phyloP scores from a whole-genome alignment of 2,113 vertebrate species.

The Marmota flaviventris region DNA sequence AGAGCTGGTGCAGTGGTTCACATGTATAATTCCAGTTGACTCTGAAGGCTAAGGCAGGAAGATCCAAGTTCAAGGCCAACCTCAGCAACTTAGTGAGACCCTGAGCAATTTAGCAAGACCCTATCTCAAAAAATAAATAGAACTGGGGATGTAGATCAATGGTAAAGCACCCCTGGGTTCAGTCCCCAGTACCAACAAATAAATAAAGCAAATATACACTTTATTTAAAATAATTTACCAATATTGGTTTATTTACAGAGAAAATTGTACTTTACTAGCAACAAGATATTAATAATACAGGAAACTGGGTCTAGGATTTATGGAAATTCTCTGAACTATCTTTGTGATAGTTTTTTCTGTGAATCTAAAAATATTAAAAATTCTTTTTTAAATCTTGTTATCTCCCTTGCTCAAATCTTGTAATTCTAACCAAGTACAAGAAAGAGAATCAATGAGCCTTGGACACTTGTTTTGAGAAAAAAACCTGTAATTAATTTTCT shows the following conservation, averaged over 20 bases:
- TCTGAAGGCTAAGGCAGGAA: too few relatives aligned
- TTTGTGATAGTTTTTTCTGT: not conserved
- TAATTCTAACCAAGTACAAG: not conserved
- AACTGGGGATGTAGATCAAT: too few relatives aligned
- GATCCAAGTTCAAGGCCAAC: too few relatives aligned
- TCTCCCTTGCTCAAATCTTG: slow-evolving; percentile 29
- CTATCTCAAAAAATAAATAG: too few relatives aligned
- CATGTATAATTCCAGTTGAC: too few relatives aligned
- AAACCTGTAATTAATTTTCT: slow-evolving; percentile 42
- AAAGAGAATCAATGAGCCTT: not conserved
- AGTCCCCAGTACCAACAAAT: too few relatives aligned
- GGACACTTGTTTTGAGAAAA: not conserved
- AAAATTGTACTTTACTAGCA: not conserved
- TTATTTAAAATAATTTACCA: slow-evolving; percentile 8
- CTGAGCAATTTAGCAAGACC: too few relatives aligned
- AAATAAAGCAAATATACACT: not conserved
- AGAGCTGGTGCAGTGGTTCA: not conserved
- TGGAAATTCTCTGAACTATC: slow-evolving; percentile 18
- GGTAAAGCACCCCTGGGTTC: too few relatives aligned
- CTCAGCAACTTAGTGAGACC: too few relatives aligned
- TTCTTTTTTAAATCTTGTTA: not conserved
- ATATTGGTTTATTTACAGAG: slow-evolving; percentile 7
- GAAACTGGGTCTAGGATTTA: not conserved
- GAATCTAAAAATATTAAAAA: not conserved
- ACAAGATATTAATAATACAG: not conserved